Base-by-base conservation (phyloP, 2,113 vertebrate species). In the Syngnathus floridae region DNA sequence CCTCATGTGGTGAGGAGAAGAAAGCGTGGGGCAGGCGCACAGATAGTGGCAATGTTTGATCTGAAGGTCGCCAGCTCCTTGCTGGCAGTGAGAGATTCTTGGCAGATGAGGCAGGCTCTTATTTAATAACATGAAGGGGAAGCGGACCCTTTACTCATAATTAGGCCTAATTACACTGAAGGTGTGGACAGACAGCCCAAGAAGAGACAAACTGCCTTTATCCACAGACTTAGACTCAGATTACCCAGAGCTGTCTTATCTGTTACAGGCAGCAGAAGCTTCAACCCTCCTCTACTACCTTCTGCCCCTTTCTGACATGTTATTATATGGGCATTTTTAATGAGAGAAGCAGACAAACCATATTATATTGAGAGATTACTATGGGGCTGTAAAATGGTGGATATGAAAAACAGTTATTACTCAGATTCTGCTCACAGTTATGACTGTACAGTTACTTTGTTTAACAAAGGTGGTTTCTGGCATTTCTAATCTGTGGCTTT, bases 181-280 rank as follows among this genome's bases (percentile, higher is more conserved):
- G 95, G 97, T 96, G 96, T 96, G 96, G 97, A 99, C 94, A 97
- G 96, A 98, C 74, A 60, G 89, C 89, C 94, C 91, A 93, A 94
- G 93, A 96, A 92, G 94, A 96, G 94, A 99, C 96, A 99, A 98
- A 95, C 95, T 98, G 95, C 93, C 95, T 98, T 98, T 99, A 99
- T 99, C 94, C 97, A 87, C 46, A 84, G 93, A 93, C 94, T 97
- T 95, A 94, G 97, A 97, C 93, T 99, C 95, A 90, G 95, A 95
- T 99, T 99, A 98, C 97, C 38, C 84, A 73, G 93, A 91, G 93
- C 91, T 89, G 93, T 92, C 92, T 97, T 98, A 95, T 97, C 95
- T 97, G 92, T 92, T 94, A 85, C 93, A 88, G 90, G 90, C 91
- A 93, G 91, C 91, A 91, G 93, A 92, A 89, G 92, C 91, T 93